phyloP scores from a whole-genome alignment of 2,888 invertebrate genomes.

The Nymphalis urticae region DNA sequence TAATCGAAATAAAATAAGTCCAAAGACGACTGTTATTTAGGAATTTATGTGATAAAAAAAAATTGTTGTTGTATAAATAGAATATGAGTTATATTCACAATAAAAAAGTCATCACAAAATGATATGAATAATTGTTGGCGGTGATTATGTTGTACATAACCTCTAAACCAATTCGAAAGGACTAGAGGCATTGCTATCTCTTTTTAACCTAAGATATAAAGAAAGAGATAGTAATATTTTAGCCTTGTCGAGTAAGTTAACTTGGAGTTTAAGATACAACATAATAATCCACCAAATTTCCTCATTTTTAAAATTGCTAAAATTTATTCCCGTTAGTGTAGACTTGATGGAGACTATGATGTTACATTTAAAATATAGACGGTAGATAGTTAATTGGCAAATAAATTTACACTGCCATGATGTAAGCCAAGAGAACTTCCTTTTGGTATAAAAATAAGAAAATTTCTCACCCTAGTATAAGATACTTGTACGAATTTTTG shows the following conservation, averaged over 20 bases:
- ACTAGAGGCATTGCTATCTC: no score
- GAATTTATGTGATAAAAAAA: slow-evolving; percentile 76
- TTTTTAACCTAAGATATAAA: no score
- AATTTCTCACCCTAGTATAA: slow-evolving; percentile 56
- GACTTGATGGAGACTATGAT: slow-evolving; percentile 33
- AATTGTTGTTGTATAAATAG: slow-evolving; percentile 70
- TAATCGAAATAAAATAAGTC: slow-evolving; percentile 56
- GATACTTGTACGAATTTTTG: slow-evolving; percentile 71
- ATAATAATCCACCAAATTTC: slow-evolving; percentile 1
- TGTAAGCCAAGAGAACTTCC: slow-evolving; percentile 58
- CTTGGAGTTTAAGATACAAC: no score
- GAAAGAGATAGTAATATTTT: no score
- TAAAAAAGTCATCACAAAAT: slow-evolving; percentile 56
- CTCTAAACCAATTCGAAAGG: no score
- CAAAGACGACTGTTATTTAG: slow-evolving; percentile 75
- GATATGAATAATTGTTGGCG: slow-evolving; percentile 45
- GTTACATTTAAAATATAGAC: slow-evolving; percentile 37
- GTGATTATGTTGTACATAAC: no score
- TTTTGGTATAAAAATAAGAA: slow-evolving; percentile 51
- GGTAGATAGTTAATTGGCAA: slow-evolving; percentile 45
- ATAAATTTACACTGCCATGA: slow-evolving; percentile 67
- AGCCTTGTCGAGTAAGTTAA: no score
- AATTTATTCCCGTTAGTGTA: slow-evolving; percentile 31
- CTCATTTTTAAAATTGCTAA: slow-evolving; percentile 17
- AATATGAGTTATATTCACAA: slow-evolving; percentile 46